A percentile compares a stretch with the other conserved stretches of the same genome.
These are phyloP conservation scores for cat (Felis catus) DNA, from an alignment of 2,113 vertebrate genomes.

Conservation along the genomic window F.catus_Fca126_mat1.0 CM031413.1:145710001-145710500, in stretches of 20 bases:
- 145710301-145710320: no score
- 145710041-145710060: neutral
- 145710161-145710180: neutral
- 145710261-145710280: no score
- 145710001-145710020: neutral
- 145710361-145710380: no score
- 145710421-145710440: no score
- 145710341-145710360: no score
- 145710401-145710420: no score
- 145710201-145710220: neutral
- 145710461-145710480: neutral
- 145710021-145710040: neutral
- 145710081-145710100: neutral
- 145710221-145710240: no score
- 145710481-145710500: neutral
- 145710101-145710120: neutral
- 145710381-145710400: no score
- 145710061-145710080: neutral
- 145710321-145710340: no score
- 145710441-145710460: neutral
- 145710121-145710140: neutral
- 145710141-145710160: neutral
- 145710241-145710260: no score
- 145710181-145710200: neutral
- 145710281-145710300: no score